Evolutionary conservation across 2,888 invertebrate species (phyloP).

Genomic region (Stramonita haemastoma): DNA sequence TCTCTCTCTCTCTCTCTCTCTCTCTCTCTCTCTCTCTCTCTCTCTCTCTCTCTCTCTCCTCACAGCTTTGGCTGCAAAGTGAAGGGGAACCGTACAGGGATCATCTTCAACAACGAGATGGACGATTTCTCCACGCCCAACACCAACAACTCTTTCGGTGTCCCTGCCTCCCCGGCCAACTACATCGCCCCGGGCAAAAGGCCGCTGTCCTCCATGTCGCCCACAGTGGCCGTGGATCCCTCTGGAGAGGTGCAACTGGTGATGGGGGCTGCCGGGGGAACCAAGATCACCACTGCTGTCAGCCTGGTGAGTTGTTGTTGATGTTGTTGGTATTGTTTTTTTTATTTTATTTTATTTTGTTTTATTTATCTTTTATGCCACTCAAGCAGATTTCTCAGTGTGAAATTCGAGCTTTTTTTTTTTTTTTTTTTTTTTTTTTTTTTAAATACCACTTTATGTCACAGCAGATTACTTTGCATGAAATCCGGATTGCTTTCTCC

Average conservation of each 20-base stretch:
- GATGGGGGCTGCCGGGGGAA: constrained; percentile 92
- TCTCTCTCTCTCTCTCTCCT: not conserved
- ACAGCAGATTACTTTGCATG: too few species aligned
- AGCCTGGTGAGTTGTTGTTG: constrained; percentile 67
- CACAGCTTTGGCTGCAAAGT: constrained; percentile 89
- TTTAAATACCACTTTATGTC: too few species aligned
- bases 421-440: too few species aligned
- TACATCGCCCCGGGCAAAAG: constrained; percentile 88
- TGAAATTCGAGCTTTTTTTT: too few species aligned
- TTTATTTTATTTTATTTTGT: not conserved
- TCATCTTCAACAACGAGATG: constrained; percentile 95
- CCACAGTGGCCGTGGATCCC: constrained; percentile 84
- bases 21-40: too few species aligned
- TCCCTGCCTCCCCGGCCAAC: constrained; percentile 87
- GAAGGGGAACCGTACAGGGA: constrained; percentile 81
- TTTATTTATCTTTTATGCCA: too few species aligned
- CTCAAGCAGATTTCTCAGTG: too few species aligned
- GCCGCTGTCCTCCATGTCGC: constrained; percentile 94
- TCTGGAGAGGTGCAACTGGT: constrained; percentile 84
- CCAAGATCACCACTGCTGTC: constrained; percentile 90
- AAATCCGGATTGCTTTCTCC: too few species aligned
- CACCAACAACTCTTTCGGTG: constrained; percentile 72
- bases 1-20: too few species aligned
- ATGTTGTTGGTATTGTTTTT: not conserved
- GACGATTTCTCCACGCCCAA: constrained; percentile 90